phyloP scores from a whole-genome alignment of 2,113 vertebrate genomes.

The Mustelus asterias region DNA sequence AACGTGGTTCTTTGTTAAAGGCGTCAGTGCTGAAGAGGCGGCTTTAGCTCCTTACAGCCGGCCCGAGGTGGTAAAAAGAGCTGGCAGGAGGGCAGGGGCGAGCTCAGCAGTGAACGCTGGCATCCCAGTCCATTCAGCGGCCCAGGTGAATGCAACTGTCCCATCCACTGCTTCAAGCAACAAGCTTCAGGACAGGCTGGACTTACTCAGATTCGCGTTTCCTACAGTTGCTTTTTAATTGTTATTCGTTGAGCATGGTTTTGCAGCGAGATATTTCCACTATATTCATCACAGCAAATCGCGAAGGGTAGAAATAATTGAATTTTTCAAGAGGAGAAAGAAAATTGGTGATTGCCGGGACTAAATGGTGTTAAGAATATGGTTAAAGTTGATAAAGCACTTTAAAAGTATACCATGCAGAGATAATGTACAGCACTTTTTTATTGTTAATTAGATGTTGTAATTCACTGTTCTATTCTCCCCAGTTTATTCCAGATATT shows the following conservation, averaged over 20 bases:
- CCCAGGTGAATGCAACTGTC: neutral
- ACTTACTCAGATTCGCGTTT: neutral
- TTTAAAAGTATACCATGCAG: neutral
- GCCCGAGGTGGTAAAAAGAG: neutral
- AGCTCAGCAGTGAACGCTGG: no score
- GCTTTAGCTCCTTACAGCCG: neutral
- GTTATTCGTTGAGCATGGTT: neutral
- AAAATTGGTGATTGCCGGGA: neutral
- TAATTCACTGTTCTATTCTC: neutral
- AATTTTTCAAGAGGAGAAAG: neutral
- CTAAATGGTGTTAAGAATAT: neutral
- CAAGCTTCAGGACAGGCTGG: neutral
- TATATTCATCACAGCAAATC: neutral
- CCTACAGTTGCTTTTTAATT: neutral
- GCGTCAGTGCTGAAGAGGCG: neutral
- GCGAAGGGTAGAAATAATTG: neutral
- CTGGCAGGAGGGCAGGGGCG: neutral
- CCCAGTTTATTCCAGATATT: neutral
- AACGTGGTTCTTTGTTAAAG: neutral
- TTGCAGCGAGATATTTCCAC: neutral
- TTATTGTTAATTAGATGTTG: neutral
- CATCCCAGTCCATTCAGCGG: neutral
- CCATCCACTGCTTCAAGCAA: neutral
- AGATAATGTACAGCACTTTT: neutral
- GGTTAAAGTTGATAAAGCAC: neutral